phyloP scores from a whole-genome alignment of 2,113 vertebrate genomes.

The Vicugna pacos region DNA sequence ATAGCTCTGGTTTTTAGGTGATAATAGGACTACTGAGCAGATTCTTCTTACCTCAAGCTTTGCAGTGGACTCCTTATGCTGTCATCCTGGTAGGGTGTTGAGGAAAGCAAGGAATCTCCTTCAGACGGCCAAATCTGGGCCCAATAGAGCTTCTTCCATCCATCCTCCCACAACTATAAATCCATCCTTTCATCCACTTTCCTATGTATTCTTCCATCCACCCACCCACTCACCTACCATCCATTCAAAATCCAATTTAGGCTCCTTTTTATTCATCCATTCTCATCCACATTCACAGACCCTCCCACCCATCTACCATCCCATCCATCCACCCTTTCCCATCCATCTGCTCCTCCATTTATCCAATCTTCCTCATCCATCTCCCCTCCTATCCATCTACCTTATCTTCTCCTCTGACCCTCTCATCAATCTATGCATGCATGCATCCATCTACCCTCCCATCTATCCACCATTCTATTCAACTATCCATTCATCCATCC shows the following conservation, averaged over 20 bases:
- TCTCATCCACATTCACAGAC: not conserved
- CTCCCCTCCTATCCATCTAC: too few species aligned
- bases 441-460: not conserved
- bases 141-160: not conserved
- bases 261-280: not conserved
- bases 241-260: not conserved
- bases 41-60: constrained; percentile 76
- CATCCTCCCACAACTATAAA: not conserved
- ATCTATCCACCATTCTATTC: not conserved
- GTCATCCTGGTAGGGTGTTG: constrained; percentile 65
- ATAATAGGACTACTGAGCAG: not conserved
- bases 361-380: not conserved
- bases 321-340: not conserved
- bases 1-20: not conserved
- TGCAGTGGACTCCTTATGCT: constrained; percentile 70
- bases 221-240: not conserved
- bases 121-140: constrained; percentile 25
- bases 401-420: not conserved
- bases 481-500: not conserved
- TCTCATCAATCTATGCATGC: not conserved
- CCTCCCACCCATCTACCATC: not conserved
- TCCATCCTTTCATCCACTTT: not conserved
- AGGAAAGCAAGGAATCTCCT: constrained; percentile 37
- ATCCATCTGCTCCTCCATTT: not conserved
- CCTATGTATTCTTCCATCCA: not conserved